Base-by-base conservation (phyloP, 2,113 vertebrate genomes). In the Nannospalax galili region DNA sequence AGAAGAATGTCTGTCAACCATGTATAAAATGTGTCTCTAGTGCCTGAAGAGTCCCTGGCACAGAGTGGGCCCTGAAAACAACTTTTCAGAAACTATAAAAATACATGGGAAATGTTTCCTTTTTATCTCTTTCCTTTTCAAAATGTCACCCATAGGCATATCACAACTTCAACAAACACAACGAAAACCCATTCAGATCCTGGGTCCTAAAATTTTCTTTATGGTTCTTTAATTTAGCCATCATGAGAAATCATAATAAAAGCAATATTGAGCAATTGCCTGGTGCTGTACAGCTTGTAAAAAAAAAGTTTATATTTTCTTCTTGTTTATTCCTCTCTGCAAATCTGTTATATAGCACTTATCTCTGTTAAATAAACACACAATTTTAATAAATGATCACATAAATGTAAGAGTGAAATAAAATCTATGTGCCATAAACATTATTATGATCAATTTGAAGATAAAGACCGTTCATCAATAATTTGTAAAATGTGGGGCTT, bases 361-460 rank as follows among this genome's bases (percentile, higher is more conserved):
- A 67, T 48, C 88, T 90, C 40, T 35, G 35, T 84, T 84, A 20
- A 7, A 28, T 14, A 40, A 64, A 35, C 88, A 85, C 52, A 72
- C 67, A 81, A 81, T 56, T 90, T 70, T 80, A 92, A 90, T 48
- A 94, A 75, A 40, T 78, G 67, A 90, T 56, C 75, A 95, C 45
- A 42, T 37, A 74, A 73, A 86, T 37, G 73, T 37, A 77, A 93
- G 80, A 97, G 69, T 92, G 24, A 95, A 87, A 91, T 58, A 78
- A 78, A 86, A 93, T 67, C 70, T n/a, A 37, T 82, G 45, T 91
- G 48, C 65, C 48, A 77, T 89, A 75, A 91, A 86, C 74, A 87
- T 91, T 70, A 74, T 73, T 37, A 58, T 67, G 60, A 24, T 89
- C 35, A 74, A 82, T 92, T 96, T 86, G 90, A 1, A 92, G 35